A percentile compares a stretch with the other conserved stretches of the same genome.
Conservation (phyloP, 2,888 invertebrate species). For the Polyploca ridens region DNA sequence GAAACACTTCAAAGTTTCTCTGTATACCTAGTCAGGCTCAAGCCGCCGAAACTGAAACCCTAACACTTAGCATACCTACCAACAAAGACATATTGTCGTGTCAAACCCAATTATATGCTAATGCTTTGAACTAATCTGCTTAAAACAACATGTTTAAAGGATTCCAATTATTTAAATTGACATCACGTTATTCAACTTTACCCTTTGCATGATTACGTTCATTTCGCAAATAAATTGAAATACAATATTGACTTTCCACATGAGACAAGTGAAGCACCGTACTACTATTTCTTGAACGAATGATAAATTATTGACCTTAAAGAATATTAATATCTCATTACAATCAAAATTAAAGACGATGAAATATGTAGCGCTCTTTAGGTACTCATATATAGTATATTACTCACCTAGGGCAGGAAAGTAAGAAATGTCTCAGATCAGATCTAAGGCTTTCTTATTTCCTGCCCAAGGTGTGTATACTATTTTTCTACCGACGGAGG, state of each 20-base stretch:
- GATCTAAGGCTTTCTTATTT: no score
- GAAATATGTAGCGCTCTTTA: no score
- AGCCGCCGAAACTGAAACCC: slow-evolving; percentile 17
- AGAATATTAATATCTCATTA: no score
- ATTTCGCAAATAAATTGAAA: neutral
- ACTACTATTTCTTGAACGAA: neutral
- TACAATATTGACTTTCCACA: slow-evolving; percentile 5
- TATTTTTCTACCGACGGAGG: no score
- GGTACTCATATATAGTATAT: no score
- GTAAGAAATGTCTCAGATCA: no score
- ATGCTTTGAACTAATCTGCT: slow-evolving; percentile 24
- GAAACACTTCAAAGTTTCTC: slow-evolving; percentile 18
- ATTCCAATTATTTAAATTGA: slow-evolving; percentile 8
- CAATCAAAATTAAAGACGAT: no score
- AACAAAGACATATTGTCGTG: slow-evolving; percentile 19
- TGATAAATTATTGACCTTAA: neutral
- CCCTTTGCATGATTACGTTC: neutral
- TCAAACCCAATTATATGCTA: slow-evolving; percentile 27
- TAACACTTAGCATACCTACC: slow-evolving; percentile 13
- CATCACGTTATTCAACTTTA: slow-evolving; percentile 11
- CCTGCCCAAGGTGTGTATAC: no score
- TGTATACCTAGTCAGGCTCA: slow-evolving; percentile 1
- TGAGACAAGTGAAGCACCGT: neutral
- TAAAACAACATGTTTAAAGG: slow-evolving; percentile 14
- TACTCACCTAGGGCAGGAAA: no score